Evolutionary conservation across 2,888 invertebrate genomes (phyloP).

Genomic region (Julus scanicus): DNA sequence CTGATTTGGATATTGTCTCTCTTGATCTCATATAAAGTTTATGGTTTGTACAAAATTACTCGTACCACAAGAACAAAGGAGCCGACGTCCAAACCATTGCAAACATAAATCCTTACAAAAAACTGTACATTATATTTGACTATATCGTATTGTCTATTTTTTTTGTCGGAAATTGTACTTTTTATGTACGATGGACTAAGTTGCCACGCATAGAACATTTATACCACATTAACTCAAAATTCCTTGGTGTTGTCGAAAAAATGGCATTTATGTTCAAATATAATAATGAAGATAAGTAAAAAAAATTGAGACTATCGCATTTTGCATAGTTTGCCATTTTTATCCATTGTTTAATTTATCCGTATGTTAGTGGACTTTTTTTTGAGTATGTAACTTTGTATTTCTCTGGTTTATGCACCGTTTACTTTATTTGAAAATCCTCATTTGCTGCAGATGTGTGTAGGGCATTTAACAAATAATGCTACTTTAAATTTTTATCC

Average conservation of each 20-base stretch:
- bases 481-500: neutral
- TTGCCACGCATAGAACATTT: conserved; percentile 21
- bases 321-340: conserved; percentile 24
- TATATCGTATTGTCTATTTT: conserved; percentile 44
- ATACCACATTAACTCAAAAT: conserved; percentile 36
- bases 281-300: neutral
- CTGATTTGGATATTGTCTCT: neutral
- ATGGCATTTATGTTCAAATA: neutral
- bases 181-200: conserved; percentile 41
- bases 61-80: conserved; percentile 42
- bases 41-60: conserved; percentile 46
- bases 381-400: neutral
- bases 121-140: conserved; percentile 37
- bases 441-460: neutral
- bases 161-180: neutral
- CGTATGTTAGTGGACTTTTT: neutral
- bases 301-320: neutral
- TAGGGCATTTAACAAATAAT: conserved; percentile 26
- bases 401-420: conserved; percentile 18
- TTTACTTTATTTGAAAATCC: neutral
- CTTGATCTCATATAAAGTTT: conserved; percentile 51
- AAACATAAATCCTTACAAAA: conserved; percentile 46
- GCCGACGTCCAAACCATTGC: conserved; percentile 45
- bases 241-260: conserved; percentile 17
- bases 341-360: conserved; percentile 20